Conservation (phyloP, 2,797 vertebrate species). For the Rallus crepitans region DNA sequence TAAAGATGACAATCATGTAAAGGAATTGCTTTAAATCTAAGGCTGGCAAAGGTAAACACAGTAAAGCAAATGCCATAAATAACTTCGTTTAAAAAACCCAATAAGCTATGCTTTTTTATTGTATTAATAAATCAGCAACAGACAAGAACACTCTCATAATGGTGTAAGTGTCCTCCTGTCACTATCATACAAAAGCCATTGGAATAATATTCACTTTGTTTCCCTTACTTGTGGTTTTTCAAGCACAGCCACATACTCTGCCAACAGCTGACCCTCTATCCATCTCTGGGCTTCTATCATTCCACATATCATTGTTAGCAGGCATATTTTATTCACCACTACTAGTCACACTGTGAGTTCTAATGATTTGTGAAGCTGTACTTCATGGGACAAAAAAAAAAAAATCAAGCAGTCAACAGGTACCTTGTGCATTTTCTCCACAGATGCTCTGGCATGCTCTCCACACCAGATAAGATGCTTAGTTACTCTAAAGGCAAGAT, state of each 20-base stretch:
- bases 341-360: background rate
- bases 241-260: background rate
- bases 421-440: background rate
- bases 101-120: conserved; percentile 16
- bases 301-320: background rate
- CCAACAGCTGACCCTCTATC: background rate
- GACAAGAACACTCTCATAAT: conserved; percentile 42
- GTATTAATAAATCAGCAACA: conserved; percentile 48
- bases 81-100: conserved; percentile 28
- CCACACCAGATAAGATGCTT: background rate
- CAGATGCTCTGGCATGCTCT: background rate
- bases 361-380: background rate
- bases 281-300: background rate
- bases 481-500: background rate
- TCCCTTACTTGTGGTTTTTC: background rate
- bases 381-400: background rate
- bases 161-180: conserved; percentile 11
- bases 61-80: conserved; percentile 49
- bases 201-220: conserved; percentile 40
- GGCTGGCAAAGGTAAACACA: conserved; percentile 49
- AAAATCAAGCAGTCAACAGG: background rate
- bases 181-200: background rate
- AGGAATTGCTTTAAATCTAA: conserved; percentile 42
- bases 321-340: background rate
- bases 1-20: conserved; percentile 30